Evolutionary conservation across 2,113 vertebrate species (phyloP).

Genomic region (Perca schrenkii): DNA sequence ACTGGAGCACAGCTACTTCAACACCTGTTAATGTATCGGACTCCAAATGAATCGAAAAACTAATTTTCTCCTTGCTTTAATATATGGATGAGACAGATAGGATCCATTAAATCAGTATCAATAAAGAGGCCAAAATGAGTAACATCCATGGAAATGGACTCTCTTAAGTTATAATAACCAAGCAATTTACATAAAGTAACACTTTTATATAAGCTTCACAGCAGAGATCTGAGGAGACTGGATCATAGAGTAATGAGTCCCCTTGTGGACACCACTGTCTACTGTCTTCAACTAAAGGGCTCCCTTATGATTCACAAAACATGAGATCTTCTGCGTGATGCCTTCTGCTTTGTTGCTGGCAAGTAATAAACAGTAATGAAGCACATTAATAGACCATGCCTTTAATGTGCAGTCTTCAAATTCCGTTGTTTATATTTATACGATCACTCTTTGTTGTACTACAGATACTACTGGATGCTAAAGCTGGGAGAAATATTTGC

Average conservation of each 20-base stretch:
- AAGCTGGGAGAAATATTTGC: constrained; percentile 43
- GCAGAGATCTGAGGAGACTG: constrained; percentile 25
- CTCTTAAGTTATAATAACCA: constrained; percentile 14
- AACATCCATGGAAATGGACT: constrained; percentile 20
- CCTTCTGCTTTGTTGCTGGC: not conserved
- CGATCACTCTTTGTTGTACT: constrained; percentile 1
- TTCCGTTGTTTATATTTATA: constrained; percentile 8
- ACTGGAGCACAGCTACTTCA: constrained; percentile 2
- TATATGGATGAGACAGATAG: constrained; percentile 7
- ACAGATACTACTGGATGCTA: constrained; percentile 22
- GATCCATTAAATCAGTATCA: constrained; percentile 1
- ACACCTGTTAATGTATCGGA: not conserved
- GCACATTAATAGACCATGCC: not conserved
- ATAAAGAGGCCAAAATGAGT: constrained; percentile 20
- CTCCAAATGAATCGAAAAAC: not conserved
- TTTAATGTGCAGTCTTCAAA: not conserved
- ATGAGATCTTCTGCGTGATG: not conserved
- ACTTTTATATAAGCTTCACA: constrained; percentile 23
- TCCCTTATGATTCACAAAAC: constrained; percentile 22
- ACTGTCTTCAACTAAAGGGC: constrained; percentile 1
- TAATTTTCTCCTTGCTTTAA: not conserved
- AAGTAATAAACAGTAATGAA: constrained; percentile 6
- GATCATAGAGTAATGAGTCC: constrained; percentile 58
- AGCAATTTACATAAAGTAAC: constrained; percentile 20
- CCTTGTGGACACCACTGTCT: constrained; percentile 34